Conservation (phyloP, 2,113 vertebrate genomes). For the Xenopus tropicalis region DNA sequence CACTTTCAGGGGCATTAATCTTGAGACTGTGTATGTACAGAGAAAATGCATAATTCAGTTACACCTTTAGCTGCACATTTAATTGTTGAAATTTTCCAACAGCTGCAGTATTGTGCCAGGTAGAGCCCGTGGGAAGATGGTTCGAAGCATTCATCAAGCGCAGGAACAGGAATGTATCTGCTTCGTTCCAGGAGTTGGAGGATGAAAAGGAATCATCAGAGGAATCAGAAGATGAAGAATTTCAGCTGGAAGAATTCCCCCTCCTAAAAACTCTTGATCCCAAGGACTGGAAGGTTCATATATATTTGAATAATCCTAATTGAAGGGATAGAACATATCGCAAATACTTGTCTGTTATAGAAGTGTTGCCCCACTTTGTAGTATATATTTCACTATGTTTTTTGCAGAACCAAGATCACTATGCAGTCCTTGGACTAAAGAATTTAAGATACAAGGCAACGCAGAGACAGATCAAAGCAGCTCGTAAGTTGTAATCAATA, state of each 20-base stretch:
- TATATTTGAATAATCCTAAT: background rate
- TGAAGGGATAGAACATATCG: background rate
- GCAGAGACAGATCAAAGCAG: constrained; percentile 97
- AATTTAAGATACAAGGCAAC: constrained; percentile 90
- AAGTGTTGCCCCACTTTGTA: too few relatives aligned
- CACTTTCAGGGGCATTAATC: too few relatives aligned
- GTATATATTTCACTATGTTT: background rate
- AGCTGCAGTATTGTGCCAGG: constrained; percentile 86
- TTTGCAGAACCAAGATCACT: constrained; percentile 97
- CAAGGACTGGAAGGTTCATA: constrained; percentile 95
- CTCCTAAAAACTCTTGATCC: constrained; percentile 95
- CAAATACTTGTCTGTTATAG: too few relatives aligned
- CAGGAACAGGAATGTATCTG: constrained; percentile 85
- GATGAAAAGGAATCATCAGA: constrained; percentile 92
- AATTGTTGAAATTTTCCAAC: constrained; percentile 58
- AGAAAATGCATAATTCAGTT: too few relatives aligned
- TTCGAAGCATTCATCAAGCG: constrained; percentile 94
- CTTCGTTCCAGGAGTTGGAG: constrained; percentile 95
- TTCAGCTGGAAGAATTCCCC: constrained; percentile 88
- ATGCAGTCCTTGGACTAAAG: constrained; percentile 86
- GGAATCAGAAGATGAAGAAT: constrained; percentile 91
- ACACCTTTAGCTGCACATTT: background rate
- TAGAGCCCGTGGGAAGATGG: constrained; percentile 96
- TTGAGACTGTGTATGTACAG: too few relatives aligned
- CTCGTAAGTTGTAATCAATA: constrained; percentile 83